Percentiles rank a stretch among this genome's conserved stretches.
phyloP scores from a whole-genome alignment of 2,888 invertebrate species.

The Harpalus rufipes region DNA sequence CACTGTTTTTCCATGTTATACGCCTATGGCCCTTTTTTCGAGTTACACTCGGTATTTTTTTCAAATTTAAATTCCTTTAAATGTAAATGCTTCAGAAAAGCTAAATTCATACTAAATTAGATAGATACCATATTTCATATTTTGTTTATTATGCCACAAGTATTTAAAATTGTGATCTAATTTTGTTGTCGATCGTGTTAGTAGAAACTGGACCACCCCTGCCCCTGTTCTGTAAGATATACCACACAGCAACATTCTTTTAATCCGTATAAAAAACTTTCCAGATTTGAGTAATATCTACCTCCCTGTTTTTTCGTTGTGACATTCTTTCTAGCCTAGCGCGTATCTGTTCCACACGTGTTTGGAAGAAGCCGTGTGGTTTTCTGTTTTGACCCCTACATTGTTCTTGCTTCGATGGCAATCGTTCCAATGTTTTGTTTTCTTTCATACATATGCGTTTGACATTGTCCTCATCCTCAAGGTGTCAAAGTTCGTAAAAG shows the following conservation, averaged over 20 bases:
- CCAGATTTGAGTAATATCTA: background rate
- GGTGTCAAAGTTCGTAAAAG: slow-evolving; percentile 32
- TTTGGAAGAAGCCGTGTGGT: slow-evolving; percentile 34
- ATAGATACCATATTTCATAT: too few relatives aligned
- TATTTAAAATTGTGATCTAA: too few relatives aligned
- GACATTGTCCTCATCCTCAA: slow-evolving; percentile 20
- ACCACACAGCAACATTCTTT: background rate
- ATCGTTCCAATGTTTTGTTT: slow-evolving; percentile 46
- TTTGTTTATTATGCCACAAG: too few relatives aligned
- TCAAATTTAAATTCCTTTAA: too few relatives aligned
- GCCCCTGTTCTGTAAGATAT: too few relatives aligned
- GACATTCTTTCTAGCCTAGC: slow-evolving; percentile 9
- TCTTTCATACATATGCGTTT: slow-evolving; percentile 47
- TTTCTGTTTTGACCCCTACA: slow-evolving; percentile 45
- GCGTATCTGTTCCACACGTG: slow-evolving; percentile 38
- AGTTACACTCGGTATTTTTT: too few relatives aligned
- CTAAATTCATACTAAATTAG: too few relatives aligned
- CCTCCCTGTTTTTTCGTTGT: background rate
- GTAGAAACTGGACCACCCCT: too few relatives aligned
- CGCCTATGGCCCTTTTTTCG: too few relatives aligned
- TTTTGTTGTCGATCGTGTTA: too few relatives aligned
- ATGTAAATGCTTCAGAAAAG: too few relatives aligned
- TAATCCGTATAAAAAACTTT: background rate
- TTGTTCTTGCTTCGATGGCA: slow-evolving; percentile 40
- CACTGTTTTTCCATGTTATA: too few relatives aligned